Evolutionary conservation across 1,140 invertebrate genomes (phyloP).

Genomic region (Zaprionus taronus): DNA sequence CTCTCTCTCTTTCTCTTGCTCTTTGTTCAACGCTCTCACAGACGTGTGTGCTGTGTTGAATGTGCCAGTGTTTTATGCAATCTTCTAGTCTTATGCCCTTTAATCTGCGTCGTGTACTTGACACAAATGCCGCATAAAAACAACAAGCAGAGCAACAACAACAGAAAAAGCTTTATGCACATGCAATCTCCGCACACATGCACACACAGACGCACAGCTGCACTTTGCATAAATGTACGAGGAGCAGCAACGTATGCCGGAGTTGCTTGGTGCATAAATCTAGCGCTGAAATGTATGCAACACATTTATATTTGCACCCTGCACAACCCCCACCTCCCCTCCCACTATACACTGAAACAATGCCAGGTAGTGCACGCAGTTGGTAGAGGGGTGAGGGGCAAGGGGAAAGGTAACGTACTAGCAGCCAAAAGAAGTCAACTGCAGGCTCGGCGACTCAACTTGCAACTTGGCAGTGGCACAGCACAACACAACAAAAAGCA

Average conservation of each 20-base stretch:
- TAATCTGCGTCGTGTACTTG: constrained; percentile 81
- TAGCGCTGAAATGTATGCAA: constrained; percentile 75
- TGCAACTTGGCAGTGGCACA: constrained; percentile 28
- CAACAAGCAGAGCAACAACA: constrained; percentile 38
- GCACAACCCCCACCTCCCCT: background rate
- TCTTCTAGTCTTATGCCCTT: constrained; percentile 74
- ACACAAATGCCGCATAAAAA: constrained; percentile 77
- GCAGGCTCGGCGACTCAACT: constrained; percentile 47
- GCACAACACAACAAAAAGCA: constrained; percentile 8
- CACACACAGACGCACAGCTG: constrained; percentile 32
- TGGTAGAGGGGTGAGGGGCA: background rate
- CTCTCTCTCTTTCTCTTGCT: background rate
- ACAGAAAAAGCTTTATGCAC: constrained; percentile 67
- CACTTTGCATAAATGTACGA: constrained; percentile 70
- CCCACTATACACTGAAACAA: constrained; percentile 56
- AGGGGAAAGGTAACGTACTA: background rate
- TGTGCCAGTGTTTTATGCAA: constrained; percentile 57
- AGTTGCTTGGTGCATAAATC: constrained; percentile 74
- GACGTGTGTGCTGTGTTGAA: constrained; percentile 2
- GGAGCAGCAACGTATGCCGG: constrained; percentile 59
- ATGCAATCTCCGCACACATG: constrained; percentile 33
- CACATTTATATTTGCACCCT: constrained; percentile 64
- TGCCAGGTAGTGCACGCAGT: constrained; percentile 47
- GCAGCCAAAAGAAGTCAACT: constrained; percentile 62
- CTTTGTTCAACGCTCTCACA: background rate